These are phyloP conservation scores for Loriculus beryllinus DNA, from an alignment of 2,797 vertebrate genomes.

Conservation along the genomic window DNA sequence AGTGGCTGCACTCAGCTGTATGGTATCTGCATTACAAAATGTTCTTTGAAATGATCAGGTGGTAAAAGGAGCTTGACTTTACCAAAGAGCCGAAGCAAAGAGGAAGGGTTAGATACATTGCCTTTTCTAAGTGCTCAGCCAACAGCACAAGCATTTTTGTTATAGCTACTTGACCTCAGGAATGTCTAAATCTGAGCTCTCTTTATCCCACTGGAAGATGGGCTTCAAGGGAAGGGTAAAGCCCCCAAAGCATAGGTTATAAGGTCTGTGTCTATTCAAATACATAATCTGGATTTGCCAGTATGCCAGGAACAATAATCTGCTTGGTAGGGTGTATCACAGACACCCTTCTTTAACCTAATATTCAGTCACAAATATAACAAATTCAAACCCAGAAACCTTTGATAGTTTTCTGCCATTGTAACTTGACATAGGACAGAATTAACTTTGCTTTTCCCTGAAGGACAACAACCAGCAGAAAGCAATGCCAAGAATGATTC, in stretches of 20 bases:
- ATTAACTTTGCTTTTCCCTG: not conserved
- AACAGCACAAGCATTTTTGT: not conserved
- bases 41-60: constrained; percentile 17
- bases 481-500: not conserved
- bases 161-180: not conserved
- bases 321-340: not conserved
- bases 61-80: constrained; percentile 16
- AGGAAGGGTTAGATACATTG: not conserved
- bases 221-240: not conserved
- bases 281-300: accelerated
- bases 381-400: not conserved
- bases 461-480: not conserved
- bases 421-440: not conserved
- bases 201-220: not conserved
- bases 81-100: constrained; percentile 2
- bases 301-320: not conserved
- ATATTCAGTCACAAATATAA: not conserved
- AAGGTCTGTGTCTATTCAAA: not conserved
- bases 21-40: constrained; percentile 25
- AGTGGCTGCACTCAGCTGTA: constrained; percentile 5
- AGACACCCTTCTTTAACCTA: not conserved
- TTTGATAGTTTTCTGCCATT: not conserved
- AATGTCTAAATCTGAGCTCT: not conserved
- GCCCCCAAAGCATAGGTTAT: accelerated
- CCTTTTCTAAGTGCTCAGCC: not conserved